Conservation (phyloP, 1,140 invertebrate genomes). For the Ceratoteleas bidentatus region DNA sequence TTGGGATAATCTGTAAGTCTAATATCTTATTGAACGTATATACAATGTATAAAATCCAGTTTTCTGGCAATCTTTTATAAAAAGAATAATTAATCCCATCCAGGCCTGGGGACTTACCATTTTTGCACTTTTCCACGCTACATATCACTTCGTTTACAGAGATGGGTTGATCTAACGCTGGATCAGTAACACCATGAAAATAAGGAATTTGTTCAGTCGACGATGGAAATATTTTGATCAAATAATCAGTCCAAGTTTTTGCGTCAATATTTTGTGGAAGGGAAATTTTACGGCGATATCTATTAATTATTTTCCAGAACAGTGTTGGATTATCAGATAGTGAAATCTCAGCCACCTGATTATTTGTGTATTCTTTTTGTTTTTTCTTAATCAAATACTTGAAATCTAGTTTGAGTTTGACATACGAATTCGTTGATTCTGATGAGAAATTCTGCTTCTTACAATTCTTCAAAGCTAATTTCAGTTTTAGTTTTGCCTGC, state of each 20-base stretch:
- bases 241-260: background rate
- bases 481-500: background rate
- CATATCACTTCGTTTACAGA: background rate
- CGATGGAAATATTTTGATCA: background rate
- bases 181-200: background rate
- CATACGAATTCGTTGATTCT: background rate
- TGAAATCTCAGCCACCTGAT: background rate
- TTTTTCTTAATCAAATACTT: background rate
- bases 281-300: background rate
- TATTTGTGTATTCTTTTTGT: background rate
- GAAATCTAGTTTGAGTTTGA: background rate
- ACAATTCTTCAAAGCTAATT: background rate
- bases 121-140: background rate
- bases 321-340: background rate
- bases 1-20: too few species aligned
- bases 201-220: background rate
- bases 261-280: background rate
- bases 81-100: too few species aligned
- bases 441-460: background rate
- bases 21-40: too few species aligned
- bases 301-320: background rate
- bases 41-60: too few species aligned
- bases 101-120: background rate
- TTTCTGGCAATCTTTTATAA: too few species aligned
- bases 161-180: background rate